A percentile compares a stretch with the other conserved stretches of the same genome.
Evolutionary conservation across 2,888 invertebrate species (phyloP).

Genomic region (Alsophila aescularia): DNA sequence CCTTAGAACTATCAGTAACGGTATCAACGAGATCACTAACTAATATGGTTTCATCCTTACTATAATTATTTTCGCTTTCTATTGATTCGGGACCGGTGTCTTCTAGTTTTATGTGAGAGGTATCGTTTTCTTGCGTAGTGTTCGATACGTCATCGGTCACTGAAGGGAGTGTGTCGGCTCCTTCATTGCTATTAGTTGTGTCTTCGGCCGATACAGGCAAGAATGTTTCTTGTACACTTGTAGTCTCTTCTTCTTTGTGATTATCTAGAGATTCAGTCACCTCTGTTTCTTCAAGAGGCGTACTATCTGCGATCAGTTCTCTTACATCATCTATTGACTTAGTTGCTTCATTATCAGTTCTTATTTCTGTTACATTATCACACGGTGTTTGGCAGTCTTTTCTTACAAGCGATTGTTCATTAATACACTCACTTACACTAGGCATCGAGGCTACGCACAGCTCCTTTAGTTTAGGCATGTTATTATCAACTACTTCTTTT

Average conservation of each 20-base stretch:
- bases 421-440: slow-evolving; percentile 70
- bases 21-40: slow-evolving; percentile 42
- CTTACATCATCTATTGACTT: slow-evolving; percentile 75
- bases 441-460: slow-evolving; percentile 72
- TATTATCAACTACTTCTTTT: slow-evolving; percentile 70
- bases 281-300: slow-evolving; percentile 47
- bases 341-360: slow-evolving; percentile 72
- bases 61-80: slow-evolving; percentile 36
- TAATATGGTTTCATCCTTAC: slow-evolving; percentile 40
- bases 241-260: slow-evolving; percentile 3
- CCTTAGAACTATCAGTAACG: slow-evolving; percentile 34
- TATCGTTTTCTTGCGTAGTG: slow-evolving; percentile 29
- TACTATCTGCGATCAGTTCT: slow-evolving; percentile 43
- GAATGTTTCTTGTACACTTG: slow-evolving; percentile 41
- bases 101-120: slow-evolving; percentile 31
- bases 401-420: slow-evolving; percentile 66
- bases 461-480: slow-evolving; percentile 72
- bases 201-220: slow-evolving; percentile 47
- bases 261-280: slow-evolving; percentile 45
- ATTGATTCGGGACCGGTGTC: slow-evolving; percentile 35
- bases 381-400: slow-evolving; percentile 77
- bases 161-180: slow-evolving; percentile 36
- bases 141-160: slow-evolving; percentile 35
- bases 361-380: slow-evolving; percentile 68
- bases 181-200: slow-evolving; percentile 34